Conservation (phyloP, 2,113 vertebrate species). For the Natator depressus region DNA sequence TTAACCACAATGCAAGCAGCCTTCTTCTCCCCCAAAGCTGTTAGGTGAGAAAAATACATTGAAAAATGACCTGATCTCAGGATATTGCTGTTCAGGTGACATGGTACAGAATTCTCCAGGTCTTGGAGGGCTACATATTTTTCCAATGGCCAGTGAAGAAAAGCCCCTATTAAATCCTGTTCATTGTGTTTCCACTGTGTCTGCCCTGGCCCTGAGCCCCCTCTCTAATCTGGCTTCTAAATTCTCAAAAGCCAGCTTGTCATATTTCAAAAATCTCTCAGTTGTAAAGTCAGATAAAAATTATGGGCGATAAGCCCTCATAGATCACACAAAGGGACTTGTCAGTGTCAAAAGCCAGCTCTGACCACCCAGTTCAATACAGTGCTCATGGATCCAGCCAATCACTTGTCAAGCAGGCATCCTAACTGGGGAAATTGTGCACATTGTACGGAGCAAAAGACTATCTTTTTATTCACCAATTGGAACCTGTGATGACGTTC, state of each 20-base stretch:
- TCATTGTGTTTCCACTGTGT: background rate
- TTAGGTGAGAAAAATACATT: background rate
- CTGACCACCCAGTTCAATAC: background rate
- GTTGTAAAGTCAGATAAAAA: background rate
- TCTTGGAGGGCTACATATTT: background rate
- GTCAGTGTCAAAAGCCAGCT: background rate
- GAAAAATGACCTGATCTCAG: background rate
- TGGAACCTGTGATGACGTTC: background rate
- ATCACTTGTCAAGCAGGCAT: background rate
- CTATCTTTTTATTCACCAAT: background rate
- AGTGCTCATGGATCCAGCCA: background rate
- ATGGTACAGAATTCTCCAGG: background rate
- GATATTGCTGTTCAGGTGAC: background rate
- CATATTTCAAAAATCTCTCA: background rate
- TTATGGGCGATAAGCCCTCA: background rate
- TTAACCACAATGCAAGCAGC: background rate
- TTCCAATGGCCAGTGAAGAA: background rate
- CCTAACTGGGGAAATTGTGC: background rate
- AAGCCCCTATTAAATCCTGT: background rate
- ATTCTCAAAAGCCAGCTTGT: background rate
- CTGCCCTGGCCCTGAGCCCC: background rate
- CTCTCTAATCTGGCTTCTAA: background rate
- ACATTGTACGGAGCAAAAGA: background rate
- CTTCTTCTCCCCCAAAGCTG: background rate
- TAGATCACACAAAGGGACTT: background rate